A percentile compares a stretch with the other conserved stretches of the same genome.
phyloP scores from a whole-genome alignment of 2,113 vertebrate species.

The Nettapus auritus region DNA sequence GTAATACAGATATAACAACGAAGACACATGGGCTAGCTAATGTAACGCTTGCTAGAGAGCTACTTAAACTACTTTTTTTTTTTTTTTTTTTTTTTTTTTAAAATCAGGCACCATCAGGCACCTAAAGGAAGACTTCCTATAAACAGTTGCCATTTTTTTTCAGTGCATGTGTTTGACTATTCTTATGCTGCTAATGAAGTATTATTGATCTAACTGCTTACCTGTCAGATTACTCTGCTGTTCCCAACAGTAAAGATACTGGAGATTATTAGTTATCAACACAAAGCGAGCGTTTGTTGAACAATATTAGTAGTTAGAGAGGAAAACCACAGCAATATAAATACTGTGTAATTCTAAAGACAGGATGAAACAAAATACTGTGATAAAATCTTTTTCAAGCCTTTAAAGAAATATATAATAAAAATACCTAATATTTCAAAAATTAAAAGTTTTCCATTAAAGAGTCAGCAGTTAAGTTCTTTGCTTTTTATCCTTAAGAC shows the following conservation, averaged over 20 bases:
- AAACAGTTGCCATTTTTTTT: not conserved
- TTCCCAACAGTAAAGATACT: not conserved
- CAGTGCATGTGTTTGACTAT: not conserved
- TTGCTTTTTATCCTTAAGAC: not conserved
- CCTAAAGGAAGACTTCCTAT: not conserved
- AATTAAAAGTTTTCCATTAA: not conserved
- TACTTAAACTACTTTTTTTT: constrained; percentile 38
- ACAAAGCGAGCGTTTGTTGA: not conserved
- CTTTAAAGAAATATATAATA: not conserved
- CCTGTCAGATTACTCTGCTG: not conserved
- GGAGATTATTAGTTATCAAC: not conserved
- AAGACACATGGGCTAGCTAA: not conserved
- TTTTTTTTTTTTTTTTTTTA: constrained; percentile 57
- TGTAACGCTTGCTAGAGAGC: too few relatives aligned
- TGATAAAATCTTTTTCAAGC: not conserved
- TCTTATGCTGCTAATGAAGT: constrained; percentile 10
- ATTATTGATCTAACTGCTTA: not conserved
- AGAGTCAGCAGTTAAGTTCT: not conserved
- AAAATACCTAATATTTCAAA: not conserved
- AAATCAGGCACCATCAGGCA: too few relatives aligned
- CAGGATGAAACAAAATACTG: not conserved
- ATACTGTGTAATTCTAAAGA: not conserved
- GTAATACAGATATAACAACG: not conserved
- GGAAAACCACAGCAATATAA: not conserved
- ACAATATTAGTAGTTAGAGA: not conserved